Conservation (phyloP, 2,888 invertebrate species). For the Synanthedon formicaeformis region DNA sequence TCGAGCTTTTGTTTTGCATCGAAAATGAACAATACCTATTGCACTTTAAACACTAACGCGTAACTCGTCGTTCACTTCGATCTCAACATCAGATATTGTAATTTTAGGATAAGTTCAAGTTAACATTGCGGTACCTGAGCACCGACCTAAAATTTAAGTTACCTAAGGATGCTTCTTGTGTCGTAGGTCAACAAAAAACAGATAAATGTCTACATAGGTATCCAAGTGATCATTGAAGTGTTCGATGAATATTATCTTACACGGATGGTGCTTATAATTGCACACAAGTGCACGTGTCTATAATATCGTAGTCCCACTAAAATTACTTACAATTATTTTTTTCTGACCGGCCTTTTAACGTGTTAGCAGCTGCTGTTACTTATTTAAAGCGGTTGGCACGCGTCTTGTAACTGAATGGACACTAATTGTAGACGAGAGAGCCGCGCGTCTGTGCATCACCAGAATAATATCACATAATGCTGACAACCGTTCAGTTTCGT, state of each 20-base stretch:
- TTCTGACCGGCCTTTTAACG: not conserved
- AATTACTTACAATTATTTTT: not conserved
- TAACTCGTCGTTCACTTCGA: not conserved
- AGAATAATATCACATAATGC: constrained; percentile 24
- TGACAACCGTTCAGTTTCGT: constrained; percentile 29
- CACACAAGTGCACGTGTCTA: not conserved
- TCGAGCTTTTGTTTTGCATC: constrained; percentile 10
- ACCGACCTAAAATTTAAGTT: too few species aligned
- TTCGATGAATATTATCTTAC: not conserved
- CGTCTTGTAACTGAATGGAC: constrained; percentile 44
- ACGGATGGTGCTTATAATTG: not conserved
- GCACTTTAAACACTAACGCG: not conserved
- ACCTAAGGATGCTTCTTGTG: too few species aligned
- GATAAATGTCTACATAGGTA: not conserved
- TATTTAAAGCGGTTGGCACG: constrained; percentile 41
- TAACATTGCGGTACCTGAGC: too few species aligned
- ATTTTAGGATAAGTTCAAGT: not conserved
- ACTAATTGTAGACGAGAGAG: constrained; percentile 48
- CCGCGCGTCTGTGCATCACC: constrained; percentile 27
- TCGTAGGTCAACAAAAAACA: too few species aligned
- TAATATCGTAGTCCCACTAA: not conserved
- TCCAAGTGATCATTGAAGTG: not conserved
- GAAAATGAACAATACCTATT: constrained; percentile 1
- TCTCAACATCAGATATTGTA: not conserved
- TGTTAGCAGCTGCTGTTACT: constrained; percentile 25